Conservation (phyloP, 2,888 invertebrate species). For the Catocala nupta region DNA sequence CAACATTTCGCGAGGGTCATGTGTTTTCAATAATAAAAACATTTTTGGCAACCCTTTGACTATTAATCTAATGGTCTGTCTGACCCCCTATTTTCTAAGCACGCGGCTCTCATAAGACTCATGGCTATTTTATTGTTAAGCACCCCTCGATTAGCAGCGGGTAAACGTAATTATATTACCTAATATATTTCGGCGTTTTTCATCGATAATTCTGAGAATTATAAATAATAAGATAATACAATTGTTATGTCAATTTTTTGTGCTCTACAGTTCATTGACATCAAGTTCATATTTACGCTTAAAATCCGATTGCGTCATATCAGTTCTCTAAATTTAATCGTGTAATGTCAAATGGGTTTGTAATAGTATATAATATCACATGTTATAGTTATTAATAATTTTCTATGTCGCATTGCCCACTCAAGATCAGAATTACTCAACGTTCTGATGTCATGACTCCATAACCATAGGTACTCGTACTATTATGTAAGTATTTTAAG, state of each 20-base stretch:
- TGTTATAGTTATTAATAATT: slow-evolving; percentile 24
- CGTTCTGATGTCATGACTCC: slow-evolving; percentile 30
- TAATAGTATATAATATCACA: slow-evolving; percentile 19
- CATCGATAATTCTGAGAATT: slow-evolving; percentile 31
- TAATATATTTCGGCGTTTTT: slow-evolving; percentile 37
- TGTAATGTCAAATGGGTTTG: slow-evolving; percentile 55
- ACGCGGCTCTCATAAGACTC: slow-evolving; percentile 57
- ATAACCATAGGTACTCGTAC: slow-evolving; percentile 19
- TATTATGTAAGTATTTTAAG: slow-evolving; percentile 25
- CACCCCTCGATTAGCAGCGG: slow-evolving; percentile 50
- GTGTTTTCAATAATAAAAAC: slow-evolving; percentile 71
- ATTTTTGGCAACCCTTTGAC: slow-evolving; percentile 83
- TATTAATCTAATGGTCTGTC: slow-evolving; percentile 63
- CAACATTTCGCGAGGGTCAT: slow-evolving; percentile 66
- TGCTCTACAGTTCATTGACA: slow-evolving; percentile 67
- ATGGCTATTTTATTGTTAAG: slow-evolving; percentile 60
- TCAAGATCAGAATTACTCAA: slow-evolving; percentile 19
- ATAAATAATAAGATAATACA: slow-evolving; percentile 17
- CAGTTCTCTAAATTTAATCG: slow-evolving; percentile 66
- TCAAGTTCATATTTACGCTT: slow-evolving; percentile 53
- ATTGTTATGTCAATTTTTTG: slow-evolving; percentile 44
- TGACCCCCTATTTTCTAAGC: slow-evolving; percentile 72
- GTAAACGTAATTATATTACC: slow-evolving; percentile 41
- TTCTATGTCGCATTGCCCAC: slow-evolving; percentile 25
- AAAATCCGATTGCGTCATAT: slow-evolving; percentile 56